These are phyloP conservation scores for Protula sp. DNA, from an alignment of 2,888 invertebrate species.

Conservation along the genomic window DNA sequence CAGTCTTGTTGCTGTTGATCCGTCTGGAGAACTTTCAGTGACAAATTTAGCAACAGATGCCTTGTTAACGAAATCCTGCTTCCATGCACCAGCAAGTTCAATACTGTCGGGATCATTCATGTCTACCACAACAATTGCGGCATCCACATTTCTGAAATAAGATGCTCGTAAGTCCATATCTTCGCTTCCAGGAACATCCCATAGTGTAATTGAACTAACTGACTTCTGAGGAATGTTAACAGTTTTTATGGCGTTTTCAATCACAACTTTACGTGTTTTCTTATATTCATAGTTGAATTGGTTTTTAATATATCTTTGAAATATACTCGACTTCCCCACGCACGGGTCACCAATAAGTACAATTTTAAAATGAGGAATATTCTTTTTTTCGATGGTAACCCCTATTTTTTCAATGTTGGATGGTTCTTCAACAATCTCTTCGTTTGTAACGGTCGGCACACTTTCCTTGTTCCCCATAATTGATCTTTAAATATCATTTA, in stretches of 20 bases:
- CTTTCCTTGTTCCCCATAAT: no score
- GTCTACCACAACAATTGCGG: slow-evolving; percentile 10
- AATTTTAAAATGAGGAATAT: not conserved
- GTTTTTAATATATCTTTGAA: not conserved
- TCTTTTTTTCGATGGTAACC: not conserved
- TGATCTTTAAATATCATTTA: no score
- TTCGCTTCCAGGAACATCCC: slow-evolving; percentile 3
- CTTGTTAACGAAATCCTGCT: slow-evolving; percentile 10
- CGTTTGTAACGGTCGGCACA: not conserved
- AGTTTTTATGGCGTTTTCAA: slow-evolving; percentile 1
- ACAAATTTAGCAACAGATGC: not conserved
- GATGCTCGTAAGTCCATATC: slow-evolving; percentile 1
- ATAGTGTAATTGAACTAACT: not conserved
- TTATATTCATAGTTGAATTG: not conserved
- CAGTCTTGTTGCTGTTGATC: not conserved
- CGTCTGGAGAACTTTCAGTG: not conserved
- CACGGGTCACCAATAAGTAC: not conserved
- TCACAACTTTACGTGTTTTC: not conserved
- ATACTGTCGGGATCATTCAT: slow-evolving; percentile 6
- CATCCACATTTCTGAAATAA: slow-evolving; percentile 2
- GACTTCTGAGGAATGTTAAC: not conserved
- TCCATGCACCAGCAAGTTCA: slow-evolving; percentile 8
- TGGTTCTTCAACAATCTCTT: not conserved
- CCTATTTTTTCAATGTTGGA: not conserved
- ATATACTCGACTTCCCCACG: not conserved